Percentiles rank a stretch among this genome's conserved stretches.
phyloP scores from a whole-genome alignment of 2,113 vertebrate genomes.

The Neomonachus schauinslandi region DNA sequence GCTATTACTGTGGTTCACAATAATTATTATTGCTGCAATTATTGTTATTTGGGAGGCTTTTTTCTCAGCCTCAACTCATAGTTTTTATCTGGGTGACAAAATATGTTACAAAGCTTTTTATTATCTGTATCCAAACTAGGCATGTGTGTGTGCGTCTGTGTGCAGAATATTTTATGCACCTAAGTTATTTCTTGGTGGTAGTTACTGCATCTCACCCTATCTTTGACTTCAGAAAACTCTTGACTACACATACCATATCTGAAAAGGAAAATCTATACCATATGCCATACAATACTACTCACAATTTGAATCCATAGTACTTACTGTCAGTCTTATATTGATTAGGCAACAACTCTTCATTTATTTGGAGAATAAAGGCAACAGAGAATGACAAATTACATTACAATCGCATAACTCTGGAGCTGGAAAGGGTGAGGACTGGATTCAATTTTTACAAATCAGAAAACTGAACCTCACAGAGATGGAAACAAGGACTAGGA shows the following conservation, averaged over 20 bases:
- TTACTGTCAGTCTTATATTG: background rate
- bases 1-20: background rate
- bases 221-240: background rate
- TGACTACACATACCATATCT: background rate
- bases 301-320: background rate
- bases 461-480: background rate
- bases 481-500: background rate
- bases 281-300: background rate
- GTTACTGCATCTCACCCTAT: background rate
- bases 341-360: background rate
- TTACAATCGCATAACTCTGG: background rate
- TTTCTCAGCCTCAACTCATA: background rate
- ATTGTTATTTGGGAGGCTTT: background rate
- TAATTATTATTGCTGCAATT: background rate
- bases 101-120: background rate
- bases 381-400: conserved; percentile 62
- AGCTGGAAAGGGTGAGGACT: background rate
- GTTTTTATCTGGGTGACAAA: background rate
- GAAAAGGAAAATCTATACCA: background rate
- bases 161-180: background rate
- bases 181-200: background rate
- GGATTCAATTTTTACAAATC: background rate
- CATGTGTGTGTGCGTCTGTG: background rate
- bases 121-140: background rate
- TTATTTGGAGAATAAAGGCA: background rate